A percentile compares a stretch with the other conserved stretches of the same genome.
Conservation (phyloP, 2,888 invertebrate species). For the Pyrocoelia pectoralis region DNA sequence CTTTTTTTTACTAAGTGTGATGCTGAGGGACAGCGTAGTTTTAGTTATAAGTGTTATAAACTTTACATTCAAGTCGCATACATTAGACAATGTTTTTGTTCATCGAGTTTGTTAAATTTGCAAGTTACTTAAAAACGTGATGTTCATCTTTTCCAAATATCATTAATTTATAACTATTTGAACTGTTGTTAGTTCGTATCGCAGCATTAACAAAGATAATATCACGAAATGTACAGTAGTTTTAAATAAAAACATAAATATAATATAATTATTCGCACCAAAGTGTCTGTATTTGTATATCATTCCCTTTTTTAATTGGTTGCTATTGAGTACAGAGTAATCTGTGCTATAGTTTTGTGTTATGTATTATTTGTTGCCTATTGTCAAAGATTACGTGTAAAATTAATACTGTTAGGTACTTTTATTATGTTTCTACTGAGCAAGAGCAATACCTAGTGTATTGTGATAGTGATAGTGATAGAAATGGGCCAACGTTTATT, state of each 20-base stretch:
- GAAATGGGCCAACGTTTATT: no score
- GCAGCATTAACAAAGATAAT: slow-evolving; percentile 7
- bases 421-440: no score
- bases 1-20: slow-evolving; percentile 32
- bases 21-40: slow-evolving; percentile 24
- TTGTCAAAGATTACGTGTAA: no score
- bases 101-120: slow-evolving; percentile 1
- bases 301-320: no score
- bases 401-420: no score
- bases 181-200: neutral
- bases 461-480: no score
- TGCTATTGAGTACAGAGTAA: no score
- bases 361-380: no score
- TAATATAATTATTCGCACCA: neutral
- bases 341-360: no score
- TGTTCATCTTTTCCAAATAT: neutral
- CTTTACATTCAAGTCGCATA: neutral
- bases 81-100: neutral
- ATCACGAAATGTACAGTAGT: slow-evolving; percentile 6
- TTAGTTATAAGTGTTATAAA: slow-evolving; percentile 29
- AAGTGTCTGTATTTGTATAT: neutral
- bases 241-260: neutral
- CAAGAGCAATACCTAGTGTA: no score
- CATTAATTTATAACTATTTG: neutral
- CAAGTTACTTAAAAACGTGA: neutral